Evolutionary conservation across 2,113 vertebrate species (phyloP).

Genomic region (Eulacestoma nigropectus): DNA sequence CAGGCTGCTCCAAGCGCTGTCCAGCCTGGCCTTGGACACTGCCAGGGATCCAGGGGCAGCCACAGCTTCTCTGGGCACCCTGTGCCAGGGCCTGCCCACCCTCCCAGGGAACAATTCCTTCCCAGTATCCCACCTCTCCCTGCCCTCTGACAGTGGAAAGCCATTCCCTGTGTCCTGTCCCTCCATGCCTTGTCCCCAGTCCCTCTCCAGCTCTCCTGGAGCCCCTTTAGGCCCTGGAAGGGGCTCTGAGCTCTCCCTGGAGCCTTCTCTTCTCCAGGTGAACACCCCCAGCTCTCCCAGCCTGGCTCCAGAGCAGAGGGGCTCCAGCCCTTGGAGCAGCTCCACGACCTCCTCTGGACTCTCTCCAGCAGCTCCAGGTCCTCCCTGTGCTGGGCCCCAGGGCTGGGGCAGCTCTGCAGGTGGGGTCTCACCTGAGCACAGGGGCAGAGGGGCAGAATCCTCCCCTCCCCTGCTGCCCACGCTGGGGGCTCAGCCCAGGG

Average conservation of each 20-base stretch:
- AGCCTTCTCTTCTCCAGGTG: no score
- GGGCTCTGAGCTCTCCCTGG: no score
- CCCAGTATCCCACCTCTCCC: not conserved
- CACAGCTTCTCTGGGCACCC: not conserved
- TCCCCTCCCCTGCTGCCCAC: not conserved
- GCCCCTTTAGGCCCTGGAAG: accelerated
- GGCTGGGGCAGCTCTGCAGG: not conserved
- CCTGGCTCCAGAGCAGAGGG: no score
- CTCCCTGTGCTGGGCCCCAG: not conserved
- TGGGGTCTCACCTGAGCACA: not conserved
- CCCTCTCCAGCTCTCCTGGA: not conserved
- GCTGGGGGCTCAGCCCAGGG: not conserved
- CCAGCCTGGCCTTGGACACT: not conserved
- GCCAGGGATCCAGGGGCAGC: not conserved
- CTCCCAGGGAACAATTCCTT: not conserved
- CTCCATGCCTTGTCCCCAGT: not conserved
- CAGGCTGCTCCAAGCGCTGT: not conserved
- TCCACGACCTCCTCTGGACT: not conserved
- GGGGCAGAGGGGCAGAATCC: not conserved
- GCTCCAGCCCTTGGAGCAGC: not conserved
- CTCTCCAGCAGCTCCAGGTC: not conserved
- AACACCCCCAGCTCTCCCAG: no score
- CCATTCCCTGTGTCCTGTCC: not conserved
- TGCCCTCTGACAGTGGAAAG: not conserved
- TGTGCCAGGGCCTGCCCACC: not conserved